Evolutionary conservation across 2,113 vertebrate genomes (phyloP), one percentile per base, ranked within the genome.

Genomic region (Sylvietta virens): DNA sequence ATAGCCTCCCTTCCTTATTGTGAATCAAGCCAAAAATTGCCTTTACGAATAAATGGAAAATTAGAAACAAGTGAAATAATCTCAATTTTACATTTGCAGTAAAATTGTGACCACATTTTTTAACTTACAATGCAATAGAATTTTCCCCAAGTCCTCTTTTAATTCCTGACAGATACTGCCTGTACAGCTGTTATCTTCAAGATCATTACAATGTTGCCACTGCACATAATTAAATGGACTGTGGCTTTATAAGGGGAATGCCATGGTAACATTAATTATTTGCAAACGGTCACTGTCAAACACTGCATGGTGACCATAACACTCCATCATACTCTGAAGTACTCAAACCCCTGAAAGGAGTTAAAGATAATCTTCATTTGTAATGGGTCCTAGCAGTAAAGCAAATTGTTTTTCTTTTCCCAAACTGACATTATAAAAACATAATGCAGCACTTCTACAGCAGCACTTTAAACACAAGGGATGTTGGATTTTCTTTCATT

Each of bases 241-340:
- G 71, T 60, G 60, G 33, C 47, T 93, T 90, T 88, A 86, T 56
- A 88, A 33, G 40, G 64, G 27, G 27, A 76, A 69, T 78, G n/a
- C 47, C 92, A 94, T 86, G 85, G 94, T 86, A 93, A 96, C 66
- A 56, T 88, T 88, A 93, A 96, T 88, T 93, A 93, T 74, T 73
- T 94, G 74, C 35, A 71, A 93, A 88, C 67, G 81, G 93, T 62
- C 92, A 94, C 51, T 86, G 85, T 81, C 88, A 86, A 83, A 80
- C 11, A 23, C 51, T 71, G 69, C 65, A 44, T 6, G 28, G 87
- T 93, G 85, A 92, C 88, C 60, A 56, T 39, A 60, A 58, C 62
- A 86, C 56, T 60, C 65, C 77, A 74, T 67, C 26, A 2, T 42
- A 69, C 15, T 61, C 71, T 13, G 4, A 85, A 87, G 81, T 37